Evolutionary conservation across 2,888 invertebrate genomes (phyloP).

Genomic region (Cancer borealis): DNA sequence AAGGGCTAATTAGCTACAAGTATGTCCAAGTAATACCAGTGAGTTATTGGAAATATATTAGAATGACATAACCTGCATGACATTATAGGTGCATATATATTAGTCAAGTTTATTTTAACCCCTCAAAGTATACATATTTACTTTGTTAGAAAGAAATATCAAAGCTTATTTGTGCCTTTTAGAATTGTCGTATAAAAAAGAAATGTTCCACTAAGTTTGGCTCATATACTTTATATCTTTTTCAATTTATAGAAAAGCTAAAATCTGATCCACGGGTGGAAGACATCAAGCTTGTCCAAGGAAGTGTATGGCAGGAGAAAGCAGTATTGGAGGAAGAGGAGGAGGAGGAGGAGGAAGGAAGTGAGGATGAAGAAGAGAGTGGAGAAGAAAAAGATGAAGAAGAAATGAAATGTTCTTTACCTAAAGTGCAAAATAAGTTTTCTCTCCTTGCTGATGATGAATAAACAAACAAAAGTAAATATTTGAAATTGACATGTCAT

Average conservation of each 20-base stretch:
- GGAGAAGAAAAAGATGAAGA: slow-evolving; percentile 29
- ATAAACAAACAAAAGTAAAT: not conserved
- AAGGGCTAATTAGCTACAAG: not conserved
- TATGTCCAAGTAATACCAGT: not conserved
- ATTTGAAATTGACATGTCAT: not conserved
- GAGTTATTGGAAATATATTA: not conserved
- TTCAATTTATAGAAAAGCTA: slow-evolving; percentile 39
- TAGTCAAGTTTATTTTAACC: too few species aligned
- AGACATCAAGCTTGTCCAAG: slow-evolving; percentile 54
- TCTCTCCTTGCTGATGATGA: slow-evolving; percentile 59
- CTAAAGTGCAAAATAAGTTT: slow-evolving; percentile 49
- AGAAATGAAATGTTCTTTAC: not conserved
- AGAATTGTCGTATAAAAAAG: not conserved
- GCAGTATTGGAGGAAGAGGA: slow-evolving; percentile 14
- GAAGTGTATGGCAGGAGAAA: slow-evolving; percentile 9
- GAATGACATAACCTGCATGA: not conserved
- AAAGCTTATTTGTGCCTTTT: not conserved
- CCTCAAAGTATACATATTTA: too few species aligned
- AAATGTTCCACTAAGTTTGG: not conserved
- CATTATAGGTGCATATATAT: not conserved
- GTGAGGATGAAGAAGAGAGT: not conserved
- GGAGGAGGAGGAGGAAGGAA: slow-evolving; percentile 21
- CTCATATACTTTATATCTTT: not conserved
- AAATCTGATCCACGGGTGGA: slow-evolving; percentile 46
- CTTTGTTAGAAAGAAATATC: not conserved